Evolutionary conservation across 2,797 vertebrate species (phyloP), one percentile per base, ranked within the genome.

Genomic region (Falco novaeseelandiae): DNA sequence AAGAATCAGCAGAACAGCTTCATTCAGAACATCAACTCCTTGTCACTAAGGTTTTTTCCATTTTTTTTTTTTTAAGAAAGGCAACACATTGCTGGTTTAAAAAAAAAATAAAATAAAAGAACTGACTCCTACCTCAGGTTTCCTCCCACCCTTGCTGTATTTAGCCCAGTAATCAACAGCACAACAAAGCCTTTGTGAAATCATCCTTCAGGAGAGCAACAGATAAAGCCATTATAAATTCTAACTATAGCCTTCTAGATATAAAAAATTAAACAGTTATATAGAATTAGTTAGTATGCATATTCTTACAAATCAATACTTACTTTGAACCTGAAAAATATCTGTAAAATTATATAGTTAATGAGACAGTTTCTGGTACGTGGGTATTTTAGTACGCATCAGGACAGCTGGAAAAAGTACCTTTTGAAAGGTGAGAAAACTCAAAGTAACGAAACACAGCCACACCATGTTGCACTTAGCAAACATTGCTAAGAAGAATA

Each of bases 231-330:
- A 90, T 63, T 89, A 74, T 16, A 32, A 66, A 65, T 40, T 44
- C 74, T 79, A 91, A 85, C 76, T 36, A 92, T 10, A 86, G 32
- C 32, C 54, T 73, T 85, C 40, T 57, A 26, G 32, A 76, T 40
- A 71, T 67, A 92, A 84, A 94, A 92, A 66, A 29, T 49, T 59
- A 78, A 92, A 74, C 19, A 59, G 38, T 61, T 93, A 42, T 23
- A 84, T 2, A 66, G 8, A 82, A 66, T n/a, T 94, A 59, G 83
- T 12, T 83, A 58, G 61, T 23, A 88, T 36, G 34, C 18, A 44
- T 62, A 52, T 55, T 73, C 44, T 92, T 83, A 94, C 32, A 80
- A 86, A 95, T 86, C 90, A 92, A 83, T 90, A 87, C 23, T n/a
- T 73, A 49, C 18, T 55, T 54, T 5, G 5, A 89, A 87, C 10